Evolutionary conservation across 2,888 invertebrate genomes (phyloP).

Genomic region (Pedicia rivosa): DNA sequence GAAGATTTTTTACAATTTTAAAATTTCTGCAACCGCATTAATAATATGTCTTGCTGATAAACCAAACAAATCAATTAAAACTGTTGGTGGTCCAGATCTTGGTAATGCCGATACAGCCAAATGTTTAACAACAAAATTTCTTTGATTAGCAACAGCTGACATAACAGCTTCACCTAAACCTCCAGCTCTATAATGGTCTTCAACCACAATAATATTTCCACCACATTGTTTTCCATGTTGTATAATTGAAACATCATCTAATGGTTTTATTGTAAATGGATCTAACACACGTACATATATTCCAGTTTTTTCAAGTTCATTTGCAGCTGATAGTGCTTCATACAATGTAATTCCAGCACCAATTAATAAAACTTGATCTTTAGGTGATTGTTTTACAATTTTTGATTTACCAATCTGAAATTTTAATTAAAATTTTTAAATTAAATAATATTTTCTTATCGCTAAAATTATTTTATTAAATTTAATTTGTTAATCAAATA

Average conservation of each 20-base stretch:
- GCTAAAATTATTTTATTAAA: too few relatives aligned
- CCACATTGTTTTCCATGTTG: conserved; percentile 61
- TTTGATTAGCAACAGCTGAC: conserved; percentile 57
- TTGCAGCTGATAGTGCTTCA: conserved; percentile 77
- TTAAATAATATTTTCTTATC: too few relatives aligned
- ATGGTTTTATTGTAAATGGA: conserved; percentile 91
- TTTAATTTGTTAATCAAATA: too few relatives aligned
- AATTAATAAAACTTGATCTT: conserved; percentile 74
- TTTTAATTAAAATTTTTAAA: background rate
- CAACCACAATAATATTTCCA: conserved; percentile 78
- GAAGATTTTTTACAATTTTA: conserved; percentile 32
- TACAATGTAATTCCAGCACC: conserved; percentile 89
- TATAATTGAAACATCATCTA: conserved; percentile 65
- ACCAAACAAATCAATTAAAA: conserved; percentile 75
- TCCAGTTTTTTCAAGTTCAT: conserved; percentile 49
- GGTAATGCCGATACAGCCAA: conserved; percentile 73
- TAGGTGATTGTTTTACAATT: conserved; percentile 54
- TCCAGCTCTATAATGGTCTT: conserved; percentile 86
- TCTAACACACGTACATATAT: conserved; percentile 75
- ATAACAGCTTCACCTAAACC: conserved; percentile 93
- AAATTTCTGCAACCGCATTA: conserved; percentile 46
- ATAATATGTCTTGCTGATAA: conserved; percentile 70
- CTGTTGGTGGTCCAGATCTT: conserved; percentile 80
- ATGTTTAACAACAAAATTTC: conserved; percentile 55
- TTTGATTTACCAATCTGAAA: conserved; percentile 56